Base-by-base conservation (phyloP, 1,140 invertebrate genomes). In the Bradysia coprophila region DNA sequence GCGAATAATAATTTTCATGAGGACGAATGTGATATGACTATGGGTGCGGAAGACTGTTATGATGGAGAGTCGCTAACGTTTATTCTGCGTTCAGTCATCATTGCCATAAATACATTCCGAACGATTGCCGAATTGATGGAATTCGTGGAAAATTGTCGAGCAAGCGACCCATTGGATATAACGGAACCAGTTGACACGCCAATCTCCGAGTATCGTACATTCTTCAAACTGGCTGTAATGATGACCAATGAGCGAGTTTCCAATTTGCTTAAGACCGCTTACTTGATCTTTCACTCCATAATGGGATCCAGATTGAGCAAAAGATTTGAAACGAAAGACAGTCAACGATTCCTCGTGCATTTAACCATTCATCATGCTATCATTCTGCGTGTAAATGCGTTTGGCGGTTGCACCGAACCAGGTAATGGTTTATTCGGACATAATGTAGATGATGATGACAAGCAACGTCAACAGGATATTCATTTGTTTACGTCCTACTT, bases 51-150 rank as follows among this genome's bases (percentile, higher is more conserved):
- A n/a, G 58, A 60, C 10, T 81, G 74, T 57, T 87, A 92, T 54
- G 62, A 67, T 51, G 67, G 73, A 46, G 88, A 92, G 67, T 92
- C 87, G 57, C 51, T 61, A 2, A 56, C 75, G 5, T 59, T 81
- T 16, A 71, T 77, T 21, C 54, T 84, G 28, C 69, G 75, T 48
- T 66, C 75, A 10, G 59, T 70, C 1, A 57, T 85, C 19, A 56
- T 65, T 24, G 72, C 74, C 5, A 53, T 50, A 60, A 68, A 48
- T 47, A 47, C 44, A 48, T 57, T 53, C 64, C 72, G 56, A 28
- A 57, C 33, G 46, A 60, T 57, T 22, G 59, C 62, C 45, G 67
- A 69, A 15, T 59, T 65, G 46, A 58, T 67, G 40, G 51, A 61
- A 37, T 51, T 57, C 37, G 57, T 56, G 21, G 51, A 54, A 16